Percentiles rank a stretch among this genome's conserved stretches.
Evolutionary conservation across 2,113 vertebrate species (phyloP).

Genomic region (Neopipo cinnamomea): DNA sequence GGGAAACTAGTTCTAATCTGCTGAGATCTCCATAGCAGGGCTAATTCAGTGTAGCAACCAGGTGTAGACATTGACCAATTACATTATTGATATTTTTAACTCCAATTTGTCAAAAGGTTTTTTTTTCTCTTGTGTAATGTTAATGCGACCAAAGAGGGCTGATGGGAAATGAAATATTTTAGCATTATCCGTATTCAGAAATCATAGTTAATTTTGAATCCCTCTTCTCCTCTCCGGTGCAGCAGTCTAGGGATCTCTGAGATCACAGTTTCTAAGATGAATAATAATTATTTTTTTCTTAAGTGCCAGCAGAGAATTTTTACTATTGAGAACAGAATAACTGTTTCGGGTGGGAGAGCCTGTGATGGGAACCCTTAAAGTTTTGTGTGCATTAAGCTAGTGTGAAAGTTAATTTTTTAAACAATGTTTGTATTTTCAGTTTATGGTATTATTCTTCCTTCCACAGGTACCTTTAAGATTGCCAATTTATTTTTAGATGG

Average conservation of each 20-base stretch:
- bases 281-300: not conserved
- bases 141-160: not conserved
- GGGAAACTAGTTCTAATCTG: conserved; percentile 9
- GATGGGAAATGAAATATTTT: not conserved
- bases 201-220: not conserved
- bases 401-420: not conserved
- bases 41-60: not conserved
- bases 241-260: not conserved
- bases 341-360: not conserved
- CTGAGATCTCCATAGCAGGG: not conserved
- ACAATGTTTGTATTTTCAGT: not conserved
- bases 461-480: not conserved
- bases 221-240: not conserved
- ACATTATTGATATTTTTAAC: not conserved
- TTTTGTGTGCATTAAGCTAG: not conserved
- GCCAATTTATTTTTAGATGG: not conserved
- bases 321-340: not conserved
- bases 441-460: not conserved
- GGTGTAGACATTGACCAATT: not conserved
- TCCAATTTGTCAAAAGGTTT: not conserved
- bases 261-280: not conserved
- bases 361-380: not conserved
- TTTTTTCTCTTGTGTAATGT: not conserved
- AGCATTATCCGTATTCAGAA: not conserved
- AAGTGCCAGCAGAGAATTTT: not conserved